Evolutionary conservation across 1,140 invertebrate species (phyloP).

Genomic region (Hycleus cichorii): DNA sequence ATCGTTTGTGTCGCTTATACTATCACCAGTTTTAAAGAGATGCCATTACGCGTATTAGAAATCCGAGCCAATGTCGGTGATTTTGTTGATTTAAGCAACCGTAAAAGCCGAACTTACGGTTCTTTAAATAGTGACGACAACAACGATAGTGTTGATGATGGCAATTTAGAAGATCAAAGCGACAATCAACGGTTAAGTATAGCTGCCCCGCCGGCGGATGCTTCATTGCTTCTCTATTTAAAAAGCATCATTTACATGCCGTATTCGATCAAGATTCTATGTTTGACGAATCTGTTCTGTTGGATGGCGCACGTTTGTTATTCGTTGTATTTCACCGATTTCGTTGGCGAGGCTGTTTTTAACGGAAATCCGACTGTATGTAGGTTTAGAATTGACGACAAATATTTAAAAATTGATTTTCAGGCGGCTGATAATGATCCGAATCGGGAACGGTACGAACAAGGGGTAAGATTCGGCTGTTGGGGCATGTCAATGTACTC

Average conservation of each 20-base stretch:
- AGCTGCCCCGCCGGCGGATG: conserved; percentile 37
- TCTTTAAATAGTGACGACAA: conserved; percentile 1
- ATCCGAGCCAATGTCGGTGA: conserved; percentile 6
- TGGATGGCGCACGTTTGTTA: conserved; percentile 98
- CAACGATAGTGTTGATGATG: background rate
- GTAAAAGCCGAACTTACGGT: conserved; percentile 17
- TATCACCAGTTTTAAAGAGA: conserved; percentile 80
- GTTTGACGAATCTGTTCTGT: conserved; percentile 90
- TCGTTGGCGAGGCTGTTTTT: conserved; percentile 93
- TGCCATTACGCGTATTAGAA: conserved; percentile 61
- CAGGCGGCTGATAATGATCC: conserved; percentile 60
- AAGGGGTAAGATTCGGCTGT: conserved; percentile 88
- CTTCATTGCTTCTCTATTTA: conserved; percentile 68
- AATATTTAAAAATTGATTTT: background rate
- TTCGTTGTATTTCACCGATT: conserved; percentile 94
- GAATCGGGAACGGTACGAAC: conserved; percentile 66
- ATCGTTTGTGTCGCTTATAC: conserved; percentile 71
- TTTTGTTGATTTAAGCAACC: background rate
- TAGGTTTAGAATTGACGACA: background rate
- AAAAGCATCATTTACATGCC: conserved; percentile 88
- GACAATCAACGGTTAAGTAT: conserved; percentile 22
- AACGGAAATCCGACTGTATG: conserved; percentile 77
- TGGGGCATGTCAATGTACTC: conserved; percentile 97
- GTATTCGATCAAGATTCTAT: conserved; percentile 73
- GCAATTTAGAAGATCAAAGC: background rate